These are phyloP conservation scores for Nasonia oneida DNA, from an alignment of 2,888 invertebrate species.

Conservation along the genomic window DNA sequence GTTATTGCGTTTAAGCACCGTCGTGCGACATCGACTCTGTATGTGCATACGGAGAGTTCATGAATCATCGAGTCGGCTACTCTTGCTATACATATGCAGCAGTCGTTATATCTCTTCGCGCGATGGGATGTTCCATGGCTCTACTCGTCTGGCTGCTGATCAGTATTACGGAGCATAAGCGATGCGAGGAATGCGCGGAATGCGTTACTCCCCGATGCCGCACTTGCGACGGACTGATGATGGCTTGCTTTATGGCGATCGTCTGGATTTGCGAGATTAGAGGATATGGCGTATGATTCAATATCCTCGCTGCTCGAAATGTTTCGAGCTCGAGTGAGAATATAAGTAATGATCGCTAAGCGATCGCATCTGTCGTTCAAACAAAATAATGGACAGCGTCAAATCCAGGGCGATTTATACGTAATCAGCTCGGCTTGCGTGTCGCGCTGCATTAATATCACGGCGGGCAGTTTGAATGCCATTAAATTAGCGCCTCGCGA, in stretches of 20 bases:
- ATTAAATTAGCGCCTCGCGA: constrained; percentile 38
- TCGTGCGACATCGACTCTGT: background rate
- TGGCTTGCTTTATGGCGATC: background rate
- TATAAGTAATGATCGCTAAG: background rate
- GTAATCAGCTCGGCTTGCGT: background rate
- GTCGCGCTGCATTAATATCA: constrained; percentile 4
- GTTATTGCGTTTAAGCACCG: background rate
- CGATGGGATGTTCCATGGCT: constrained; percentile 34
- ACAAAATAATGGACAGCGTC: background rate
- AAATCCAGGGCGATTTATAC: background rate
- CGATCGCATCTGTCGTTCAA: background rate
- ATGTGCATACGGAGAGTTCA: background rate
- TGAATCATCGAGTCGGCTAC: constrained; percentile 38
- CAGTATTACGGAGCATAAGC: background rate
- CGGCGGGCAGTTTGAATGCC: constrained; percentile 22
- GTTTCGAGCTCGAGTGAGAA: background rate
- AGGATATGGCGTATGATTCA: background rate
- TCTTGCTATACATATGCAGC: background rate
- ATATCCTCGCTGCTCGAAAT: background rate
- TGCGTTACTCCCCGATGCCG: background rate
- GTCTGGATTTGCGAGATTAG: background rate
- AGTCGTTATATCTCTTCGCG: constrained; percentile 48
- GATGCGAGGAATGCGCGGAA: background rate
- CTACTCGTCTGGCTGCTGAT: background rate
- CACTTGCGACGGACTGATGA: background rate